These are phyloP conservation scores for Murina feae DNA, from an alignment of 2,113 vertebrate species.

Conservation along the genomic window DNA sequence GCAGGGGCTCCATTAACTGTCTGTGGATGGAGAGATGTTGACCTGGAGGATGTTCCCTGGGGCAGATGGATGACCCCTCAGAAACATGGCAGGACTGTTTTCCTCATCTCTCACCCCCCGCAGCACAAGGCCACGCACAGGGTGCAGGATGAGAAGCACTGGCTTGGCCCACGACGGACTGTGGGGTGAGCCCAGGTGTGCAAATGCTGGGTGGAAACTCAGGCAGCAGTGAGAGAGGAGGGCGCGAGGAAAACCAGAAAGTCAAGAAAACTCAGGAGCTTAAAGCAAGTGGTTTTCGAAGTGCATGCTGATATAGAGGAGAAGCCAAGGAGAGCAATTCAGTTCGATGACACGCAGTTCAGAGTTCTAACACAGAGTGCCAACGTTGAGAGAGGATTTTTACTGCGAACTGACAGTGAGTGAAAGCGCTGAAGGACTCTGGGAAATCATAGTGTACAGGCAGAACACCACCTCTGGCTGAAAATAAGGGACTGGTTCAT, in stretches of 20 bases:
- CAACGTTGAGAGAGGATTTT: neutral
- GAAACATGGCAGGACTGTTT: rapidly evolving
- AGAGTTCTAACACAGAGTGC: neutral
- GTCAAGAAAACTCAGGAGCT: neutral
- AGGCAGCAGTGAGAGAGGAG: neutral
- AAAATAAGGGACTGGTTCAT: slow-evolving; percentile 39
- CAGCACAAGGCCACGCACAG: neutral
- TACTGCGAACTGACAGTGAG: neutral
- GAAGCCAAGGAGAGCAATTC: neutral
- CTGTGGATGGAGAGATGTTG: neutral
- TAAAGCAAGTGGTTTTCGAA: neutral
- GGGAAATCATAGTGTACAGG: neutral
- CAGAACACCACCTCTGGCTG: neutral
- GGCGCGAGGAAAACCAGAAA: neutral
- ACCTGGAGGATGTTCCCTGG: neutral
- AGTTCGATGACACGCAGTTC: neutral
- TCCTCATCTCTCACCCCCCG: too few species aligned
- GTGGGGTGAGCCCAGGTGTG: too few species aligned
- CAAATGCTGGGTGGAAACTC: neutral
- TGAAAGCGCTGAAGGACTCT: neutral
- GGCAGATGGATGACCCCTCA: neutral
- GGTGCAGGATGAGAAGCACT: neutral
- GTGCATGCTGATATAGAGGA: neutral
- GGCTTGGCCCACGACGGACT: neutral
- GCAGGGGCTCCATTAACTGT: neutral